phyloP scores from a whole-genome alignment of 2,888 invertebrate species.

The Lamproptera curius region DNA sequence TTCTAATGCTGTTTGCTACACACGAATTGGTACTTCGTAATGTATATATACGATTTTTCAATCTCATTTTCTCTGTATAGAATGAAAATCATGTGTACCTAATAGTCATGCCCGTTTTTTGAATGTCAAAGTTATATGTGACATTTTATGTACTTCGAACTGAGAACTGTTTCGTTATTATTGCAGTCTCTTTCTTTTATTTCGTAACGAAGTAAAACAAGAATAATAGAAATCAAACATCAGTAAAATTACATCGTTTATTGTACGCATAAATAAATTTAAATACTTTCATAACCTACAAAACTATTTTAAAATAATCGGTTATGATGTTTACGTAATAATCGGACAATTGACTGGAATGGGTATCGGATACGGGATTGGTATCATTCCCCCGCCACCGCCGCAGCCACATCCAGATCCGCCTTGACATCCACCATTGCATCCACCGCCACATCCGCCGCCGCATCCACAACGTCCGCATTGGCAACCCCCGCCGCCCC shows the following conservation, averaged over 20 bases:
- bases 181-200: no score
- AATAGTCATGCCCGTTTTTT: no score
- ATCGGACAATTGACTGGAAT: conserved; percentile 37
- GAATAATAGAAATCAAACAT: neutral
- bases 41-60: no score
- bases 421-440: conserved; percentile 22
- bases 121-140: no score
- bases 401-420: conserved; percentile 19
- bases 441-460: conserved; percentile 20
- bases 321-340: conserved; percentile 24
- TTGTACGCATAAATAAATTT: conserved; percentile 4
- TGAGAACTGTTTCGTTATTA: no score
- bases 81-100: no score
- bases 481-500: conserved; percentile 18
- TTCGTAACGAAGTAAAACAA: no score
- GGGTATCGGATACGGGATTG: conserved; percentile 46
- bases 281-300: neutral
- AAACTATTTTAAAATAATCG: neutral
- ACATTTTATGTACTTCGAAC: no score
- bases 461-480: conserved; percentile 25
- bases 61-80: no score
- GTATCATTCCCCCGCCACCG: conserved; percentile 34
- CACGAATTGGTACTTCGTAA: neutral
- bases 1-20: neutral
- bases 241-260: neutral